phyloP scores from a whole-genome alignment of 2,888 invertebrate genomes.

The Synergus itoensis region DNA sequence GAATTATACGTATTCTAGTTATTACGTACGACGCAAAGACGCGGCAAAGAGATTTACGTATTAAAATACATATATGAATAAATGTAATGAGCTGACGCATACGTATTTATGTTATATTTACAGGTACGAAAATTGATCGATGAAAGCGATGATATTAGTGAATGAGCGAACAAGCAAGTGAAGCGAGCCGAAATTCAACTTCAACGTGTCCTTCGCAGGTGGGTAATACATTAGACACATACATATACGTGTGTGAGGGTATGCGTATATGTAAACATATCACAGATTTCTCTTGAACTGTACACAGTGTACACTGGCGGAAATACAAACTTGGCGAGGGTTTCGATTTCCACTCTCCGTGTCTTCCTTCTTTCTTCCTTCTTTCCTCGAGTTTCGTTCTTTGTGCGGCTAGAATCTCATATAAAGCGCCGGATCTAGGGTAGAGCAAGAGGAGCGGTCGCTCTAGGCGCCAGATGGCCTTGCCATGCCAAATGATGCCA shows the following conservation, averaged over 20 bases:
- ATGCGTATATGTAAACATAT: slow-evolving; percentile 64
- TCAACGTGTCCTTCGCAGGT: slow-evolving; percentile 33
- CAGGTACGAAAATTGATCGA: slow-evolving; percentile 33
- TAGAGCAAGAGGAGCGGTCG: no score
- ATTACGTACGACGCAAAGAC: slow-evolving; percentile 3
- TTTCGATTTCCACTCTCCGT: slow-evolving; percentile 20
- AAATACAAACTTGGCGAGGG: slow-evolving; percentile 45
- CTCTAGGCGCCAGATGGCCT: no score
- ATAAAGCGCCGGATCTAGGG: no score
- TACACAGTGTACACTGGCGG: slow-evolving; percentile 64
- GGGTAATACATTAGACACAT: not conserved
- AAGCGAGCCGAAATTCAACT: slow-evolving; percentile 11
- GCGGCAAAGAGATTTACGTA: slow-evolving; percentile 39
- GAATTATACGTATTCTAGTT: slow-evolving; percentile 16
- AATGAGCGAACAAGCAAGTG: slow-evolving; percentile 24
- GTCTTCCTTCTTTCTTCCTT: not conserved
- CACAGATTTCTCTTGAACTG: slow-evolving; percentile 72
- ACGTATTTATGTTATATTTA: not conserved
- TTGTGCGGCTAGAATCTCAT: slow-evolving; percentile 4
- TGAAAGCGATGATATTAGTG: slow-evolving; percentile 6
- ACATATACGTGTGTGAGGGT: slow-evolving; percentile 12
- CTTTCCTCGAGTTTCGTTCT: slow-evolving; percentile 22
- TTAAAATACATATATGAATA: slow-evolving; percentile 30
- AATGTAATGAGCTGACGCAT: not conserved
- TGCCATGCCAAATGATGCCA: no score